A percentile compares a stretch with the other conserved stretches of the same genome.
These are phyloP conservation scores for Macrostomum cliftonense DNA, from an alignment of 2,888 invertebrate species.

Conservation along the genomic window DNA sequence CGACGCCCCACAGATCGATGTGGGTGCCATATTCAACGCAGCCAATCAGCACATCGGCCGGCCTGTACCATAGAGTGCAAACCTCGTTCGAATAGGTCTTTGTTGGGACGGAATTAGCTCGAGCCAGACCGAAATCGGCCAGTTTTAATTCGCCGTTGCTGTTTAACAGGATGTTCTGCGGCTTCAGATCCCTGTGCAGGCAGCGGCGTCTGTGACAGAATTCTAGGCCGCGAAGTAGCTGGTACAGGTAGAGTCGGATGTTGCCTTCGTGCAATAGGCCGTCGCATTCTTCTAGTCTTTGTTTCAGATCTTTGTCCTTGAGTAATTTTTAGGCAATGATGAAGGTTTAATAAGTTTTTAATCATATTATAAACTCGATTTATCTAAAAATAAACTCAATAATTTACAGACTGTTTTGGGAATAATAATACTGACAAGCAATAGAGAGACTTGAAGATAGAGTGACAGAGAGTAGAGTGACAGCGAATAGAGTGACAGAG, in stretches of 20 bases:
- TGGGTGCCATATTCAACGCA: constrained; percentile 42
- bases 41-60: constrained; percentile 41
- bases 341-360: no score
- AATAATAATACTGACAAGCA: no score
- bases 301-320: constrained; percentile 48
- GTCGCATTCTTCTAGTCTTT: constrained; percentile 50
- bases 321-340: no score
- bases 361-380: no score
- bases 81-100: constrained; percentile 35
- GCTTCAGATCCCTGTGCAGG: constrained; percentile 49
- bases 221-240: constrained; percentile 47
- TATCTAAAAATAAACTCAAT: no score
- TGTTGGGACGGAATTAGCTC: no score
- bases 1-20: constrained; percentile 48
- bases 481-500: no score
- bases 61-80: constrained; percentile 41
- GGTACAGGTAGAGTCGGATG: constrained; percentile 50
- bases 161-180: constrained; percentile 49
- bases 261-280: constrained; percentile 56
- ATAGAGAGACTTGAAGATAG: no score
- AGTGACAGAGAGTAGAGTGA: no score
- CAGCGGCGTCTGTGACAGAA: constrained; percentile 49
- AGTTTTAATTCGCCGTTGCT: constrained; percentile 33
- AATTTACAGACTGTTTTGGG: no score
- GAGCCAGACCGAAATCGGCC: constrained; percentile 20